Base-by-base conservation (phyloP, 2,113 vertebrate genomes). In the Oceanites oceanicus region DNA sequence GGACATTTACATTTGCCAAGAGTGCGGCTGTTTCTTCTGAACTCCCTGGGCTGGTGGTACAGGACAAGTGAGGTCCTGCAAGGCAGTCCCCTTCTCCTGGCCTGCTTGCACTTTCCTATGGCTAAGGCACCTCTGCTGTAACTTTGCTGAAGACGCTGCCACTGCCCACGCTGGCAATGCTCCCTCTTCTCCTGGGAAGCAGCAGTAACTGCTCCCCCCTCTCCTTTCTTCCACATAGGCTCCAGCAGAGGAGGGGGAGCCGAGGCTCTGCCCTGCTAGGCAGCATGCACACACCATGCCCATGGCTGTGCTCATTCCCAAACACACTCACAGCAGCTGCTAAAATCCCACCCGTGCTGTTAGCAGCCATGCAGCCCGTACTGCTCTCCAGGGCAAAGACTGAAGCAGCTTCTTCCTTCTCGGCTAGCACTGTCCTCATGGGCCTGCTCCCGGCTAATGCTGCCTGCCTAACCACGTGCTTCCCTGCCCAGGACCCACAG, bases 361-460 rank as follows among this genome's bases (percentile, higher is more conserved):
- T 25, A 78, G 47, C n/a, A 23, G 22, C 49, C 58, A 32, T 0
- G 18, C 68, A 72, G 72, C 61, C 80, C 0, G 0, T 32, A 5
- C 49, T 74, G 67, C 58, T 58, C 40, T 19, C 45, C 55, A 23
- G 50, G 52, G 70, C 50, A 68, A 76, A 89, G 56, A 32, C 17
- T 15, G 62, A 36, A 62, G 50, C 44, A 47, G 40, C 22, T 21
- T 84, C 52, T 45, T 72, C 65, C 55, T 88, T 20, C 47, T 56
- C 3, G 1, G 38, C 20, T 4, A 76, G n/a, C 17, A 13, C 20
- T 2, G 56, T 47, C 55, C 59, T 34, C 66, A 15, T 0, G 3
- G n/a, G 20, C 52, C 53, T 44, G 62, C 40, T 66, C 40, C 26
- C 25, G 3, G 13, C 2, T 0, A 13, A 9, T 0, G n/a, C 63